Evolutionary conservation across 1,140 invertebrate species (phyloP), one percentile per base, ranked within the genome.

Genomic region (Drosophila arizonae): DNA sequence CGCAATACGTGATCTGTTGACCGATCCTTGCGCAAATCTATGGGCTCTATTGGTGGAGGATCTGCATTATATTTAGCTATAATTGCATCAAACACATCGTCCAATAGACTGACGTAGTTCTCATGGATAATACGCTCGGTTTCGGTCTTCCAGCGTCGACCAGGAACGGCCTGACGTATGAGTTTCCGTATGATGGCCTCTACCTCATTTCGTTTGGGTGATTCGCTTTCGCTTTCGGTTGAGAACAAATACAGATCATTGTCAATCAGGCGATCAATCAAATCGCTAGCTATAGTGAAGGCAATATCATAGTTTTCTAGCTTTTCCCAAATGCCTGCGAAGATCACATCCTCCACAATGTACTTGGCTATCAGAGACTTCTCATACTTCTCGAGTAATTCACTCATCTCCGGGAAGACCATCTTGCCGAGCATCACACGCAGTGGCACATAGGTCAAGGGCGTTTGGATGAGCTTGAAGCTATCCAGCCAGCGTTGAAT

Each of bases 401-500:
- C 33, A 2, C 65, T 17, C 24, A 88, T 9, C 15, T 89, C 69
- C 0, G 90, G 86, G 4, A 60, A 77, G 10, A 88, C 58, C 67
- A 78, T 75, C 6, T 72, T 61, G 0, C 48, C 45, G 0, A 91
- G 58, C 36, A 77, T 68, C 33, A 74, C 11, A 4, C 86, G 76
- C 6, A 91, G 33, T 0, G 70, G 55, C 0, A 64, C 93, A 69
- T 93, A 93, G 24, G 93, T 92, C 3, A 94, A 75, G 8, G 88
- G 85, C 4, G 73, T 86, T 39, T 90, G 87, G 1, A 82, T 56
- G 3, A 51, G 6, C 33, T 81, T 68, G 6, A 91, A 93, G 81
- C 88, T 93, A 85, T 56, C 92, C 90, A 77, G 93, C 91, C 84
- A 94, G 76, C 72, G 71, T 11, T 56, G 11, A 6, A 91, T 81